Conservation (phyloP, 2,797 vertebrate species). For the Leucoraja ocellata region DNA sequence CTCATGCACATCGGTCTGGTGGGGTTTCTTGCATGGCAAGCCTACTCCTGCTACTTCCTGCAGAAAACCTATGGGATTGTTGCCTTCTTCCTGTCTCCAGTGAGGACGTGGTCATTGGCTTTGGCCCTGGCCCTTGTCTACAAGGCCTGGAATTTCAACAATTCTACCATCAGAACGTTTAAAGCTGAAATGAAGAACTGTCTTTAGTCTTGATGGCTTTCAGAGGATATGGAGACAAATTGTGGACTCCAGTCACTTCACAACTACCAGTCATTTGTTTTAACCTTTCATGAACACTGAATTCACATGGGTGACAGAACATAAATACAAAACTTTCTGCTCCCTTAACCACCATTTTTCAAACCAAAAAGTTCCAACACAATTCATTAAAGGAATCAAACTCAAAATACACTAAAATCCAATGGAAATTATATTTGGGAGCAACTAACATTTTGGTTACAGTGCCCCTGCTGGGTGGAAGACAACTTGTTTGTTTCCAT, state of each 20-base stretch:
- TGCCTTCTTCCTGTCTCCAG: slow-evolving; percentile 80
- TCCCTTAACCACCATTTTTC: not conserved
- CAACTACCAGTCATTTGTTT: not conserved
- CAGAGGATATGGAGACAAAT: not conserved
- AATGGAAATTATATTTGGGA: not conserved
- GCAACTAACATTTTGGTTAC: not conserved
- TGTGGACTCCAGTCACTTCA: too few species aligned
- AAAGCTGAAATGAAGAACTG: slow-evolving; percentile 57
- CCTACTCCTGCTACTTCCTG: slow-evolving; percentile 80
- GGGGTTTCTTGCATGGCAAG: slow-evolving; percentile 77
- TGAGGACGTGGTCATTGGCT: slow-evolving; percentile 75
- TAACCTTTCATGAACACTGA: not conserved
- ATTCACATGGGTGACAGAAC: not conserved
- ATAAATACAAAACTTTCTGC: not conserved
- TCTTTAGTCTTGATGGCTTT: slow-evolving; percentile 49
- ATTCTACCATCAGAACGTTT: slow-evolving; percentile 54
- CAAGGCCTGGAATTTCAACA: slow-evolving; percentile 69
- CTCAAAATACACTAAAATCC: not conserved
- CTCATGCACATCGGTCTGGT: slow-evolving; percentile 67
- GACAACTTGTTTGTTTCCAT: not conserved
- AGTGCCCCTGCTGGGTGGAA: not conserved
- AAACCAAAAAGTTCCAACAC: not conserved
- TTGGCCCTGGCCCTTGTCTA: slow-evolving; percentile 67
- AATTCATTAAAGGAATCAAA: not conserved
- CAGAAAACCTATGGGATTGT: slow-evolving; percentile 70